phyloP scores from a whole-genome alignment of 2,797 vertebrate species.

The Mormyrus proboscirostris region DNA sequence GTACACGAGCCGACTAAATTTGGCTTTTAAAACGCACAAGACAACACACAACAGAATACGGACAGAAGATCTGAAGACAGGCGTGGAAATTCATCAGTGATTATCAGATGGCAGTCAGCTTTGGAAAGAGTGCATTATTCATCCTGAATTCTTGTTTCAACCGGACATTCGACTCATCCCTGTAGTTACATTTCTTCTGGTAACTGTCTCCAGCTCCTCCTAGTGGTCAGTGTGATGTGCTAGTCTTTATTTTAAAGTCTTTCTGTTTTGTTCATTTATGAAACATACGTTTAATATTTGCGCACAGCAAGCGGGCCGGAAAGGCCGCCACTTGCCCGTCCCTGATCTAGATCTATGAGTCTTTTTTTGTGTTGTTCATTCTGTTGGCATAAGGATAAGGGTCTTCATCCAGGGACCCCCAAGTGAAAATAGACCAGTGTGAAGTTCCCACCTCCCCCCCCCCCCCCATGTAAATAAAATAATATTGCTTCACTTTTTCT shows the following conservation, averaged over 20 bases:
- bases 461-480: background rate
- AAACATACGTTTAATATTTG: background rate
- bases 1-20: background rate
- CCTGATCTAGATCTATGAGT: background rate
- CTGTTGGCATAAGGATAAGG: background rate
- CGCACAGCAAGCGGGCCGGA: background rate
- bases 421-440: background rate
- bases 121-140: background rate
- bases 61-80: background rate
- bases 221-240: background rate
- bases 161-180: background rate
- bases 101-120: background rate
- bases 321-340: background rate
- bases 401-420: background rate
- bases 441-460: background rate
- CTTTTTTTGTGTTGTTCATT: background rate
- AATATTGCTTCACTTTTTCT: background rate
- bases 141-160: background rate
- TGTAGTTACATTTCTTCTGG: background rate
- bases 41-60: background rate
- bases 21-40: background rate
- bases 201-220: background rate
- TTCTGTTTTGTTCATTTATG: background rate
- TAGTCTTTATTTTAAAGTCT: background rate
- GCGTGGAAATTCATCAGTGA: background rate